A percentile compares a stretch with the other conserved stretches of the same genome.
phyloP scores from a whole-genome alignment of 2,888 invertebrate species.

The Epistrophella euchroma region DNA sequence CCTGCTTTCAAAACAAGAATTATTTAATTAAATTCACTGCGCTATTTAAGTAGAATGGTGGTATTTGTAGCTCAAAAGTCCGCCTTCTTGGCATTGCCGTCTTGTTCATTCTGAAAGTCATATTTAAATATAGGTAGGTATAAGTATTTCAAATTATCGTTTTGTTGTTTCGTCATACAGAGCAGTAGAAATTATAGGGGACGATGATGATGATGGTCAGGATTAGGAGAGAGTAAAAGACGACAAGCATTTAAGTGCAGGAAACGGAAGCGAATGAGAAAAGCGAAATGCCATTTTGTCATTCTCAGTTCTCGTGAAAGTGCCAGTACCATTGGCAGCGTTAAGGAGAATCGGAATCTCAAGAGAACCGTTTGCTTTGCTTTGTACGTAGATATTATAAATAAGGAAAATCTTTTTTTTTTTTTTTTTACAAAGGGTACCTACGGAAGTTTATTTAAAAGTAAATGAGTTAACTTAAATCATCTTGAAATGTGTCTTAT shows the following conservation, averaged over 20 bases:
- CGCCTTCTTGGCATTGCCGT: conserved; percentile 25
- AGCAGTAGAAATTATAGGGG: conserved; percentile 13
- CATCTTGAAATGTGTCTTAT: conserved; percentile 26
- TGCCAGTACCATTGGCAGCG: conserved; percentile 7
- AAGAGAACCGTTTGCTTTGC: conserved; percentile 15
- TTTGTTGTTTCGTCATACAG: conserved; percentile 47
- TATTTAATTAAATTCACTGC: conserved; percentile 72
- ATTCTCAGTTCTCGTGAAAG: neutral
- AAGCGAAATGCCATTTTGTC: conserved; percentile 4
- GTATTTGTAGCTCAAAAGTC: neutral
- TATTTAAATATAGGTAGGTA: conserved; percentile 60
- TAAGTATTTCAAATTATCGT: conserved; percentile 59
- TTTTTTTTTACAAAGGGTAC: conserved; percentile 35
- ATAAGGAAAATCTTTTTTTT: neutral
- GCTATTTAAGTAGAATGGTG: conserved; percentile 39
- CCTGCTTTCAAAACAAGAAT: conserved; percentile 65
- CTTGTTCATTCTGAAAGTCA: conserved; percentile 62
- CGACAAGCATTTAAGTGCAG: conserved; percentile 64
- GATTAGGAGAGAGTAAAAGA: neutral
- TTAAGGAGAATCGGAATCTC: neutral
- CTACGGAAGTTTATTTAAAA: conserved; percentile 60
- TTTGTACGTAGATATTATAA: no score
- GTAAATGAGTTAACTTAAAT: conserved; percentile 65
- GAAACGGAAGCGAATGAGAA: conserved; percentile 60
- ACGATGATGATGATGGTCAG: conserved; percentile 38